phyloP scores from a whole-genome alignment of 2,888 invertebrate species.

The Eurytoma californica region DNA sequence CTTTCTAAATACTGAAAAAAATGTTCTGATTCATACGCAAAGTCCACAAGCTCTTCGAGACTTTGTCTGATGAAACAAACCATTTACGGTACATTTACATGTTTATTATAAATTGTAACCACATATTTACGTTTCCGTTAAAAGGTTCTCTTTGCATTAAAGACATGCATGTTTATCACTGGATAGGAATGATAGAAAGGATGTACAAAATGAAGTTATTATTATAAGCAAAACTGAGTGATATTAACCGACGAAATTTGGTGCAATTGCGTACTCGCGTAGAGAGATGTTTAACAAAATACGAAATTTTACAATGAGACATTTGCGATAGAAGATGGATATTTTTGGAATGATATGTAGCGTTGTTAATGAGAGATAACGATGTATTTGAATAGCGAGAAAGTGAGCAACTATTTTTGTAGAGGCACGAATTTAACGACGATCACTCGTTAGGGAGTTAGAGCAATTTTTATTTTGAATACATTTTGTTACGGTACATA shows the following conservation, averaged over 20 bases:
- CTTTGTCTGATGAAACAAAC: too few species aligned
- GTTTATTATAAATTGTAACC: too few species aligned
- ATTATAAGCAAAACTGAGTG: conserved; percentile 23
- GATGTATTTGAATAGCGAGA: neutral
- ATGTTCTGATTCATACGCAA: too few species aligned
- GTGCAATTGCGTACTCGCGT: conserved; percentile 1
- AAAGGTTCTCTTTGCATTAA: too few species aligned
- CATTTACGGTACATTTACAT: too few species aligned
- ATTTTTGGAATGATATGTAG: conserved; percentile 44
- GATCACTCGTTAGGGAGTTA: neutral
- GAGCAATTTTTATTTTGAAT: conserved; percentile 1
- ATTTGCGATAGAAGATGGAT: conserved; percentile 12
- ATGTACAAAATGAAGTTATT: too few species aligned
- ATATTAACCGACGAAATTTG: conserved; percentile 28
- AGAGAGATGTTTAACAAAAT: neutral
- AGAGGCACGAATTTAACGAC: neutral
- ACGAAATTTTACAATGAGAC: neutral
- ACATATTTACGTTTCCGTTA: too few species aligned
- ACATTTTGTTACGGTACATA: neutral
- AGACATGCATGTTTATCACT: too few species aligned
- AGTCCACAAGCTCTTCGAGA: too few species aligned
- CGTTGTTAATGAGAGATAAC: conserved; percentile 14
- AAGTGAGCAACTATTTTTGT: conserved; percentile 7
- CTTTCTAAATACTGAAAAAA: too few species aligned
- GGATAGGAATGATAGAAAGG: too few species aligned